Percentiles rank a stretch among this genome's conserved stretches.
These are phyloP conservation scores for Alosa alosa DNA, from an alignment of 2,113 vertebrate genomes.

Conservation along the genomic window DNA sequence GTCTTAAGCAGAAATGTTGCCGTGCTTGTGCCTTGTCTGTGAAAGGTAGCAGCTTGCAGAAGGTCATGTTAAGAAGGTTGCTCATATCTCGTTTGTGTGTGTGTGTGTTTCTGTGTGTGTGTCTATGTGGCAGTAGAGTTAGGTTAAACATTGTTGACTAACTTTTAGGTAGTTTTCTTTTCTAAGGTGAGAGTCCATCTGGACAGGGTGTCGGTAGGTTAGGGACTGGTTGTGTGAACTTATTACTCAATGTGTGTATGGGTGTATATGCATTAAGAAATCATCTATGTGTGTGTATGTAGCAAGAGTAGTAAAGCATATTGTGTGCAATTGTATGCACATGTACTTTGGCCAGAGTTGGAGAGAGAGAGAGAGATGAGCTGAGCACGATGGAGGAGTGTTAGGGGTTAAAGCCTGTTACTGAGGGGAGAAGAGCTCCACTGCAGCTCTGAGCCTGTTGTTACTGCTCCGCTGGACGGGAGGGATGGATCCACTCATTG, in stretches of 20 bases:
- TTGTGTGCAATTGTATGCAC: not conserved
- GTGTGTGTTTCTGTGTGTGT: not conserved
- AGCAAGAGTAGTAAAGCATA: too few species aligned
- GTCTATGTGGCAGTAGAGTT: not conserved
- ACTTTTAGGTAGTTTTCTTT: too few species aligned
- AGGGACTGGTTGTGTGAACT: not conserved
- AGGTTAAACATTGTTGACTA: too few species aligned
- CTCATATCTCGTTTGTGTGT: not conserved
- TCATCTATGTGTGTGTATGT: not conserved
- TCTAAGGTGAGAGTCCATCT: not conserved
- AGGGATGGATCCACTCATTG: conserved; percentile 39
- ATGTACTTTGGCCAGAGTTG: not conserved
- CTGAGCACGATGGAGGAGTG: not conserved
- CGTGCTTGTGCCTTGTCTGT: not conserved
- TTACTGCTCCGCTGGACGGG: conserved; percentile 22
- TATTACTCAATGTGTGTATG: not conserved
- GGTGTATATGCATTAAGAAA: not conserved
- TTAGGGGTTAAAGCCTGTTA: not conserved
- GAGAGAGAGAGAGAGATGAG: not conserved
- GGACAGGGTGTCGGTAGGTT: not conserved
- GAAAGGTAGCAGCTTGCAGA: not conserved
- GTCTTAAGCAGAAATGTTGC: not conserved
- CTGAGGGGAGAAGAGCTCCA: not conserved
- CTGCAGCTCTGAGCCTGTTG: conserved; percentile 15
- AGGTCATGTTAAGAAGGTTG: not conserved